Evolutionary conservation across 2,797 vertebrate genomes (phyloP).

Genomic region (Peromyscus eremicus): DNA sequence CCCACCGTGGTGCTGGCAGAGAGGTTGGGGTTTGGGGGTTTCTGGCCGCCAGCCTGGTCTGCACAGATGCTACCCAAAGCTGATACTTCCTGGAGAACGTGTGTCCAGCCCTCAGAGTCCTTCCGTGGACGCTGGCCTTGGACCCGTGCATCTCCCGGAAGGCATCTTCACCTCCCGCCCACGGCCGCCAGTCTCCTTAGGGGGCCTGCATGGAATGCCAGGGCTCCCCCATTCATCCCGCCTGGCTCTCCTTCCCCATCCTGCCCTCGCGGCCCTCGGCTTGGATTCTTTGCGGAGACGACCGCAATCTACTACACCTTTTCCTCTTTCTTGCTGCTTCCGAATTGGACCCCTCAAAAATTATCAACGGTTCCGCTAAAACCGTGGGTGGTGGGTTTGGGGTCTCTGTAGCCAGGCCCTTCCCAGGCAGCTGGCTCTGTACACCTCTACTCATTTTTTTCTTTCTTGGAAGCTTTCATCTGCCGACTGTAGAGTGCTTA

Average conservation of each 20-base stretch:
- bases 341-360: background rate
- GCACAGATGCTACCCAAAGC: background rate
- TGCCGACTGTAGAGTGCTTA: conserved; percentile 70
- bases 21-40: background rate
- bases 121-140: background rate
- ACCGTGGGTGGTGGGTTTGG: background rate
- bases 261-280: background rate
- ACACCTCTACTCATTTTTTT: conserved; percentile 53
- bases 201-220: background rate
- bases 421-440: background rate
- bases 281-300: background rate
- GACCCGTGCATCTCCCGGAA: background rate
- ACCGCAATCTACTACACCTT: background rate
- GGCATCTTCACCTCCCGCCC: background rate
- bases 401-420: conserved; percentile 45
- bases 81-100: background rate
- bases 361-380: background rate
- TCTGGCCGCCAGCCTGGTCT: background rate
- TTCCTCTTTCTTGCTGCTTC: conserved; percentile 28
- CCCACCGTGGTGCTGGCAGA: background rate
- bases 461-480: conserved; percentile 73
- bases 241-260: background rate
- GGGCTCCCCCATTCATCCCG: background rate
- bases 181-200: background rate
- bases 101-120: background rate